These are phyloP conservation scores for Sebastes wilsoni DNA, from an alignment of 2,797 vertebrate species.

Conservation along the genomic window DNA sequence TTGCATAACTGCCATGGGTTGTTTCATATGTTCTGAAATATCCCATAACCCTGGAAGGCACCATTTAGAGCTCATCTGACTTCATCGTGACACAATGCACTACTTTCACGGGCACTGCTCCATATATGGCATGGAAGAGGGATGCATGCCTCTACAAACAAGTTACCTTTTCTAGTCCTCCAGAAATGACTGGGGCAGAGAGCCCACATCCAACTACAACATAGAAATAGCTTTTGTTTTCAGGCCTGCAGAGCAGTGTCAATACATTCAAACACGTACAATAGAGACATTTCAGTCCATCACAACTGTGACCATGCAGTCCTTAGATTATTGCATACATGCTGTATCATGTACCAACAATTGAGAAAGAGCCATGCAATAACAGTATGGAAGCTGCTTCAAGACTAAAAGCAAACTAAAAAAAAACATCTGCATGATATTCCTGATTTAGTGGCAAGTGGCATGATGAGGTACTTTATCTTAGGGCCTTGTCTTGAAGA, in stretches of 20 bases:
- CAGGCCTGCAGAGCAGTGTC: background rate
- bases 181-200: background rate
- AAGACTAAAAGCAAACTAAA: no score
- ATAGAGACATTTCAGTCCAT: background rate
- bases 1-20: background rate
- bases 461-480: background rate
- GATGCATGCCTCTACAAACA: background rate
- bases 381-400: background rate
- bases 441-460: background rate
- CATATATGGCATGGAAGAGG: slow-evolving; percentile 45
- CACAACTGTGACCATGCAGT: background rate
- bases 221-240: background rate
- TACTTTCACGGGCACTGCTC: slow-evolving; percentile 17
- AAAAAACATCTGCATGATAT: background rate
- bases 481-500: background rate
- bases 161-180: background rate
- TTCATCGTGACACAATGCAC: slow-evolving; percentile 54
- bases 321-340: background rate
- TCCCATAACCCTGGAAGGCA: slow-evolving; percentile 15
- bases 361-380: background rate
- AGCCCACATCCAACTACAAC: background rate
- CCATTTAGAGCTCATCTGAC: slow-evolving; percentile 49
- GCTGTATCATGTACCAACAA: background rate
- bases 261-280: no score
- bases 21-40: accelerated